Conservation (phyloP, 2,797 vertebrate genomes). For the Vultur gryphus region DNA sequence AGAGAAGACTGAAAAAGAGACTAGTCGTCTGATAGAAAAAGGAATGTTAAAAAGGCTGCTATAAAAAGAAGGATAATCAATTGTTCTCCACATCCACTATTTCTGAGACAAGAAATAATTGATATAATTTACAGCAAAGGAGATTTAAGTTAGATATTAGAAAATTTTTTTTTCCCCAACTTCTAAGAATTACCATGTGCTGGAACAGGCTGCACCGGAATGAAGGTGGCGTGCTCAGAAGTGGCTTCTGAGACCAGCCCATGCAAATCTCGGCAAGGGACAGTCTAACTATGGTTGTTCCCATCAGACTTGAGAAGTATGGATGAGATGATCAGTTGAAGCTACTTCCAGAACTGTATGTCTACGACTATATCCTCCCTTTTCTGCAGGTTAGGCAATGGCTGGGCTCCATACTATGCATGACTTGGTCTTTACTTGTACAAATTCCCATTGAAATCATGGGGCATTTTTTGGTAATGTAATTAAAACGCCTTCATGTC, state of each 20-base stretch:
- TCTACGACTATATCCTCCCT: not conserved
- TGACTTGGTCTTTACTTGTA: not conserved
- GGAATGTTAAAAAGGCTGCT: constrained; percentile 20
- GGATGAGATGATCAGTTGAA: not conserved
- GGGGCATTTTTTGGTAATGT: fast-evolving
- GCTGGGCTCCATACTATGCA: not conserved
- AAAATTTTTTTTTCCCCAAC: not conserved
- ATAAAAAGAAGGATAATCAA: constrained; percentile 52
- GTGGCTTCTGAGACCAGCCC: not conserved
- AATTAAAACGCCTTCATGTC: not conserved
- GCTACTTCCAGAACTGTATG: not conserved
- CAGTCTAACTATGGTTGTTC: not conserved
- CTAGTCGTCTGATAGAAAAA: not conserved
- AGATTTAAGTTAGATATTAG: constrained; percentile 8
- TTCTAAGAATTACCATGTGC: not conserved
- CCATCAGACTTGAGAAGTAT: not conserved
- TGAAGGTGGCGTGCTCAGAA: not conserved
- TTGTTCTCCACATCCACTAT: constrained; percentile 29
- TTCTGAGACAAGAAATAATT: constrained; percentile 47
- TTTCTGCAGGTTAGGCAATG: not conserved
- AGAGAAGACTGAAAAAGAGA: not conserved
- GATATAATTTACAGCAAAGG: constrained; percentile 2
- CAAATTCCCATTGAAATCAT: not conserved
- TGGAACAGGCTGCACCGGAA: not conserved
- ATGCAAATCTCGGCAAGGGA: not conserved